Conservation (phyloP, 2,888 invertebrate genomes). For the Drosophila silvestris region DNA sequence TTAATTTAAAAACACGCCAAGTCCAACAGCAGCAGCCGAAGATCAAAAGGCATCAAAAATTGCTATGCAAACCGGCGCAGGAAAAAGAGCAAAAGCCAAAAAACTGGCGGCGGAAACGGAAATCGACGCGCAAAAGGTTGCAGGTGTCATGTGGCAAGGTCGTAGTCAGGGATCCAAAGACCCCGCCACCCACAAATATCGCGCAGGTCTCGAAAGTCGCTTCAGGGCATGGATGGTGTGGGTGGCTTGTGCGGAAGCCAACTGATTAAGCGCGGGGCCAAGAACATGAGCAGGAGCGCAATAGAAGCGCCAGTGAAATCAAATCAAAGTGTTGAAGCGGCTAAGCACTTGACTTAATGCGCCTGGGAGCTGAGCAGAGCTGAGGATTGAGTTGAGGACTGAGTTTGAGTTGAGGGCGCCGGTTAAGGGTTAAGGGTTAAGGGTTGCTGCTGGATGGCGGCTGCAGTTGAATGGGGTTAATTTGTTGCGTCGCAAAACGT, state of each 20-base stretch:
- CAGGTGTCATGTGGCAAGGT: conserved; percentile 80
- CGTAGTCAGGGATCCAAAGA: conserved; percentile 18
- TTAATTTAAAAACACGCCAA: conserved; percentile 84
- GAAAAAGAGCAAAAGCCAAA: conserved; percentile 56
- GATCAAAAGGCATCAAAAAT: conserved; percentile 81
- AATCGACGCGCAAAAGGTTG: conserved; percentile 82
- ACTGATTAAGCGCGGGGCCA: conserved; percentile 68
- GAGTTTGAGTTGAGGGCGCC: conserved; percentile 18
- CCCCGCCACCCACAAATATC: conserved; percentile 1
- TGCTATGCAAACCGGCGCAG: conserved; percentile 34
- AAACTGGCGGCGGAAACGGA: conserved; percentile 75
- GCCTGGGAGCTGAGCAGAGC: conserved; percentile 10
- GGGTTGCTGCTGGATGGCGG: conserved; percentile 50
- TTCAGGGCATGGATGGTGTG: not conserved
- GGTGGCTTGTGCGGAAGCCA: conserved; percentile 25
- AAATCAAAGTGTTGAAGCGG: conserved; percentile 82
- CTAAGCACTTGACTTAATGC: conserved; percentile 63
- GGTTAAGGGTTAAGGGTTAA: conserved; percentile 28
- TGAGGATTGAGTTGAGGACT: conserved; percentile 4
- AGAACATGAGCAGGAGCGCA: conserved; percentile 31
- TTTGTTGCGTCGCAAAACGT: conserved; percentile 62
- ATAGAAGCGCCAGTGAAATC: conserved; percentile 59
- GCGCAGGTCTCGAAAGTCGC: conserved; percentile 28
- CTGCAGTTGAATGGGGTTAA: conserved; percentile 74
- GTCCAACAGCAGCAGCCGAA: conserved; percentile 71